Percentiles rank a stretch among this genome's conserved stretches.
These are phyloP conservation scores for Stenodema calcarata DNA, from an alignment of 2,888 invertebrate genomes.

Conservation along the genomic window DNA sequence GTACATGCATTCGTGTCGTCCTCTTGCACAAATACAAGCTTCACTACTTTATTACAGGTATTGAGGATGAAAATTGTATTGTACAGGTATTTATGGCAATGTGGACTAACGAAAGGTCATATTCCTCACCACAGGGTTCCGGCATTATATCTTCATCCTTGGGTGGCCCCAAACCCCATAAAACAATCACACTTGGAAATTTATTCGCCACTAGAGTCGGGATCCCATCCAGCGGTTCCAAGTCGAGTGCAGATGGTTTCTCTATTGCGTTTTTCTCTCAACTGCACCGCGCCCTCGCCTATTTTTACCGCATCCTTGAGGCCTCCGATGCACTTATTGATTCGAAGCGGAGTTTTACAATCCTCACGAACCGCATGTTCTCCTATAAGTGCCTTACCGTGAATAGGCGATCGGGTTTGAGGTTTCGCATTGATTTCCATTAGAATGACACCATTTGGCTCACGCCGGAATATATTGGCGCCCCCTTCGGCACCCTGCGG, in stretches of 20 bases:
- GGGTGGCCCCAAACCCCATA: neutral
- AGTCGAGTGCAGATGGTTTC: neutral
- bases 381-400: conserved; percentile 18
- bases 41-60: too few species aligned
- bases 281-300: conserved; percentile 5
- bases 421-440: conserved; percentile 21
- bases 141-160: neutral
- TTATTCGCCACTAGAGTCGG: neutral
- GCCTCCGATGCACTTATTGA: conserved; percentile 18
- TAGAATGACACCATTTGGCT: conserved; percentile 28
- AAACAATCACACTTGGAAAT: neutral
- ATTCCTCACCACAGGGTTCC: too few species aligned
- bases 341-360: conserved; percentile 28
- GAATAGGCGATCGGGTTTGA: conserved; percentile 17
- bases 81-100: too few species aligned
- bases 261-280: conserved; percentile 1
- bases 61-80: too few species aligned
- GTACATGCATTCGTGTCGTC: too few species aligned
- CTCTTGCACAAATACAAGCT: too few species aligned
- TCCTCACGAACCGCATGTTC: conserved; percentile 15
- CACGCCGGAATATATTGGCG: conserved; percentile 24
- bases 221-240: neutral
- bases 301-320: conserved; percentile 15
- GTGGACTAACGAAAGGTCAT: too few species aligned
- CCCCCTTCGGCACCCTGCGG: neutral